Base-by-base conservation (phyloP, 2,113 vertebrate species). In the Symphodus melops region DNA sequence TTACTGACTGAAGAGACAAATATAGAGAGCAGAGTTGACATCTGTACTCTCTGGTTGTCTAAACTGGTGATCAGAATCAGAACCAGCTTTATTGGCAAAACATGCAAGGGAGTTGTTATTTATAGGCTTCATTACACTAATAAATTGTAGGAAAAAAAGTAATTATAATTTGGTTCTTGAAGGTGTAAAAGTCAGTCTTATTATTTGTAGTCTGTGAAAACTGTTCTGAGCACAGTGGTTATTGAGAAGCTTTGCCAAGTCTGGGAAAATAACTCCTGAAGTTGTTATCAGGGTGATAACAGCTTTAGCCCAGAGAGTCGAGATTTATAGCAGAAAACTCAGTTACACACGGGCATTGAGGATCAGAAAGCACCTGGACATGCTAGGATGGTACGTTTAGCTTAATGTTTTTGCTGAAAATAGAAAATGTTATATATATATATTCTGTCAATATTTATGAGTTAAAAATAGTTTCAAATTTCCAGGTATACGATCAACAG, bases 231-330 rank as follows among this genome's bases (percentile, higher is more conserved):
- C 41, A 60, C 20, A 37, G 13, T 13, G n/a, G 20, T 56, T 70
- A 44, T 25, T 44, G 20, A 49, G 44, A 17, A 66, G 42, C 41
- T 25, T 25, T 25, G n/a, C 37, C 11, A 39, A 65, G 42, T 49
- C 42, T 19, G 28, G 14, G 53, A 57, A 58, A 57, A 65, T 36
- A 25, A 28, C 33, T 9, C 46, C 16, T 10, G 28, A 39, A 42
- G 20, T 23, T 48, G 14, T 64, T 64, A 46, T 73, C 61, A 13
- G 8, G 21, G 33, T 65, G 39, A 20, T 48, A 25, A 39, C 52
- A 25, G 16, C 41, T 33, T 11, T 37, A 44, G 58, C 21, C 33
- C 8, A 9, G 14, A 51, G 25, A 54, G 1, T 0, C n/a, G 14
- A 28, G 9, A 55, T 56, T 20, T 25, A 33, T 10, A 42, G 16